Evolutionary conservation across 30 jellyfish, hydroid and myxozoan genomes (phyloP), one percentile per base, ranked within the genome.

Genomic region (Sanderia malayensis): DNA sequence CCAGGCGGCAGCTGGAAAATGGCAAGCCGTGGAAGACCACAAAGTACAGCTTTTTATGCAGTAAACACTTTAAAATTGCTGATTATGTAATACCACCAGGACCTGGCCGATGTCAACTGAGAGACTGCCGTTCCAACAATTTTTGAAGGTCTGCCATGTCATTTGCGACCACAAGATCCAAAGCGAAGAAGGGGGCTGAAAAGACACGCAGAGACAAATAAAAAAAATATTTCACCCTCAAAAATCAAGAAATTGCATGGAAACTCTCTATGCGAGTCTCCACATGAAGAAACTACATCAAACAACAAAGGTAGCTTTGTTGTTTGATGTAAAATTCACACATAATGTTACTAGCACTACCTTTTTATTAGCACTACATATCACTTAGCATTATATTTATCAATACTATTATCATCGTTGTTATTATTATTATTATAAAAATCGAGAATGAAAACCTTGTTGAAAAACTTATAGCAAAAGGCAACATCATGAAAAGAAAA

Each of bases 21-120:
- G 82, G 82, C 69, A 67, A 67, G 68, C 29, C 27, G 17, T 67
- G 79, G 79, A 18, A 30, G 11, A 68, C 79, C 29, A 67, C 79
- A 67, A 27, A 69, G 28, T 67, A 0, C 68, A 67, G 79, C 68
- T 67, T 67, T 28, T 27, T 67, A 30, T 67, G 79, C 33, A 67
- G 79, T 67, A 68, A 67, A 33, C 79, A 67, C 1, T 67, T 67
- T 44, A 67, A 67, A 28, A 67, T 4, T 27, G 68, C 11, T 4
- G 79, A 67, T 28, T 67, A 67, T 68, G 33, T 67, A 0, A 67
- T 68, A 4, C 28, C 79, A 0, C 79, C 79, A 34, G 79, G 69
- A 27, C 79, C 22, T 0, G 33, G 68, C 33, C 17, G 79, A 33
- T 67, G 79, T 26, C 29, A 33, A 34, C 22, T 67, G 68, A 67